Evolutionary conservation across 1,140 invertebrate species (phyloP), one percentile per base, ranked within the genome.

Genomic region (Musca vetustissima): DNA sequence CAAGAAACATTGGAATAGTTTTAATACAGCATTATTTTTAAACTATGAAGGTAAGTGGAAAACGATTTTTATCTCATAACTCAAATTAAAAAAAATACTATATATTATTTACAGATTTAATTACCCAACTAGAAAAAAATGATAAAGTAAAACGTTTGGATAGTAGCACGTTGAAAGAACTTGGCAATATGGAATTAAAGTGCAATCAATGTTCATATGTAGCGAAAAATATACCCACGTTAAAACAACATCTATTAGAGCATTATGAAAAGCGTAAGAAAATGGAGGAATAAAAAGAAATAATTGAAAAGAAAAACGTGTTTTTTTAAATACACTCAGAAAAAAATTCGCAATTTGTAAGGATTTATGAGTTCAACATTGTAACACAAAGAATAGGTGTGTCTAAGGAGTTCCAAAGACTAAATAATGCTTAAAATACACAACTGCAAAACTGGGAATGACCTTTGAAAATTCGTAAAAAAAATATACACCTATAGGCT

Each of bases 1-100:
- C 0, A 94, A 94, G 80, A 87, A 91, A 72, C 94, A 97, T 76
- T 97, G 94, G 93, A 96, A 96, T 83, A 93, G 90, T 66, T 97
- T 95, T 76, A 95, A 88, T 3, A 93, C 94, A 1, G 82, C 87
- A 8, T 93, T 93, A 76, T 96, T 97, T 78, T 77, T 93, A 64
- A 84, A 88, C 53, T 91, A 88, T 61, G 72, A 87, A 85, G 87
- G 92, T 94, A 69, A n/a, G 85, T 83, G 74, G 74, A 57, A 28
- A 28, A 28, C 8, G 25, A 11, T 2, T 61, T 6, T 6, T 2
- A 21, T 52, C 14, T 9, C 17, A 21, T 21, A 13, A 11, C 7
- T 11, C 17, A 9, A 3, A 14, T 15, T 15, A 17, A 59, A 32
- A 4, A n/a, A n/a, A 28, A 28, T n/a, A 28, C 8, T 3, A 28